Base-by-base conservation (phyloP, 92 coral and sea anemone genomes). In the Paragorgia papillata region DNA sequence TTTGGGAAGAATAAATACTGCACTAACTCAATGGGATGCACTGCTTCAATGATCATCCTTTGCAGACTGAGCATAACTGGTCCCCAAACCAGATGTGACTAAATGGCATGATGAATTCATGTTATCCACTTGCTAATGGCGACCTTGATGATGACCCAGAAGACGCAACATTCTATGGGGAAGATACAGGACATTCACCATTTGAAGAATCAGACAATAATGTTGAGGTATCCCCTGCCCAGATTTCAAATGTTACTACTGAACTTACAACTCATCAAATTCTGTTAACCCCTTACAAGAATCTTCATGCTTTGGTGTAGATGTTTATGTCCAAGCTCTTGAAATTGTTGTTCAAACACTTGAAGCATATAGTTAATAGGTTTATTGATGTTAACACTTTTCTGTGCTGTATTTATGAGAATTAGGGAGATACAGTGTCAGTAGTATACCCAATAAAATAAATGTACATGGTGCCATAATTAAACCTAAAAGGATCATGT, bases 291-390 rank as follows among this genome's bases (percentile, higher is more conserved):
- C n/a, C n/a, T n/a, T n/a, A n/a, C n/a, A n/a, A n/a, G n/a, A n/a
- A n/a, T n/a, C n/a, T n/a, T n/a, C n/a, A n/a, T n/a, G n/a, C n/a
- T n/a, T 83, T 83, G 90, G 90, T 19, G 66, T 86, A 64, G 95
- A 89, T 54, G 82, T 82, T 76, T 89, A 89, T 68, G 32, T 53
- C 24, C 50, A 44, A 49, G 87, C 77, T 78, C 75, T 82, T 70
- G 61, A 79, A 35, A 74, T 86, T 17, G 71, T 82, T 60, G 90
- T 82, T 22, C 84, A 88, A 66, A 88, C 69, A 84, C 83, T 70
- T 37, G 83, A 86, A 86, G 88, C 67, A 79, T 69, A 55, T 18
- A 53, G 58, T 44, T 9, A 18, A 4, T 3, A 53, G 17, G 27
- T 4, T 18, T n/a, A n/a, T n/a, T n/a, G n/a, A n/a, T n/a, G n/a